These are phyloP conservation scores for Alviniconcha strummeri DNA, from an alignment of 2,888 invertebrate genomes.

Conservation along the genomic window DNA sequence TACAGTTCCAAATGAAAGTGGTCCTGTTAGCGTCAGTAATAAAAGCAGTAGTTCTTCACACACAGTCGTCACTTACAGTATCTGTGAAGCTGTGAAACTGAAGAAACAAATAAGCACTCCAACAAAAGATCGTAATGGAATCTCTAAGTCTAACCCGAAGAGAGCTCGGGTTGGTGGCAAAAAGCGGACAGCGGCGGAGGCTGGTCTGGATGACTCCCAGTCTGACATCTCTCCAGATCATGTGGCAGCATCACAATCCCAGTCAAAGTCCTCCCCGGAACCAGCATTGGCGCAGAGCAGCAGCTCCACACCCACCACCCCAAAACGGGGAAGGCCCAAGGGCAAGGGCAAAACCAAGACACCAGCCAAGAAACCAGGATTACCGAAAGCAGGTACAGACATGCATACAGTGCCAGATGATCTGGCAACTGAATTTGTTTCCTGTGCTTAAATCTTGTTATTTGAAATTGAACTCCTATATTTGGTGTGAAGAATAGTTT, in stretches of 20 bases:
- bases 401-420: not conserved
- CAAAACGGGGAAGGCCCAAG: not conserved
- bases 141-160: not conserved
- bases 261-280: not conserved
- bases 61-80: not conserved
- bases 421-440: too few species aligned
- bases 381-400: constrained; percentile 9
- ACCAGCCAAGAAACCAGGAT: not conserved
- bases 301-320: not conserved
- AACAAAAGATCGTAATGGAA: not conserved
- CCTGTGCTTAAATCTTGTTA: not conserved
- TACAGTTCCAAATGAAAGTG: not conserved
- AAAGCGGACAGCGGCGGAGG: not conserved
- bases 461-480: too few species aligned
- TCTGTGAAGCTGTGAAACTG: not conserved
- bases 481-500: not conserved
- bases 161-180: not conserved
- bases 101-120: not conserved
- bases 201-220: constrained; percentile 5
- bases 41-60: too few species aligned
- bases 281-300: not conserved
- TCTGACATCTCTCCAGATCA: not conserved
- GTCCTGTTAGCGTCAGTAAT: too few species aligned
- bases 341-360: not conserved
- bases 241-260: not conserved